Evolutionary conservation across 1,140 invertebrate species (phyloP).

Genomic region (Bombus haemorrhoidalis): DNA sequence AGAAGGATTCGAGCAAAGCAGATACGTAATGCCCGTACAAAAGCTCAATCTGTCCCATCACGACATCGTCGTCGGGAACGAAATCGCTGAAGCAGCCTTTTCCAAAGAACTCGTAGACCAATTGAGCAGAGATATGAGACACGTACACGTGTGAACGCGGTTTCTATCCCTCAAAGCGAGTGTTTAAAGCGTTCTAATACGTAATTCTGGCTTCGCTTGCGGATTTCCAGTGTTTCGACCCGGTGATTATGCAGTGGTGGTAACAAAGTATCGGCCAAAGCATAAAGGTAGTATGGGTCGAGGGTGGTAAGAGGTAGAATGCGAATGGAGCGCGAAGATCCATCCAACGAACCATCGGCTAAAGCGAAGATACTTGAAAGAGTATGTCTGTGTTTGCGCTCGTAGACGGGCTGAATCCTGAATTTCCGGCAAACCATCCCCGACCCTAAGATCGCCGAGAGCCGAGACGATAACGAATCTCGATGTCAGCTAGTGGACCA

Average conservation of each 20-base stretch:
- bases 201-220: slow-evolving; percentile 51
- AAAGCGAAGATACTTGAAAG: slow-evolving; percentile 41
- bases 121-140: neutral
- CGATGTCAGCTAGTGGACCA: slow-evolving; percentile 47
- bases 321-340: slow-evolving; percentile 42
- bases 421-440: slow-evolving; percentile 47
- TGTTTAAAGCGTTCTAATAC: slow-evolving; percentile 49
- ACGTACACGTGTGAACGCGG: neutral
- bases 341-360: slow-evolving; percentile 41
- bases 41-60: too few species aligned
- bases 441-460: slow-evolving; percentile 39
- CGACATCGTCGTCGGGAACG: neutral
- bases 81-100: slow-evolving; percentile 19
- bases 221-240: slow-evolving; percentile 56
- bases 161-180: slow-evolving; percentile 10
- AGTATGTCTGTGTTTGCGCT: slow-evolving; percentile 50
- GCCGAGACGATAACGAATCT: slow-evolving; percentile 60
- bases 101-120: neutral
- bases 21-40: neutral
- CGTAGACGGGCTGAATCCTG: slow-evolving; percentile 47
- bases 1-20: neutral
- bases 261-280: slow-evolving; percentile 67
- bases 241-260: slow-evolving; percentile 69
- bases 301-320: slow-evolving; percentile 33
- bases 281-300: slow-evolving; percentile 41